A percentile compares a stretch with the other conserved stretches of the same genome.
Conservation (phyloP, 2,797 vertebrate genomes). For the Paramormyrops hopkinsi region DNA sequence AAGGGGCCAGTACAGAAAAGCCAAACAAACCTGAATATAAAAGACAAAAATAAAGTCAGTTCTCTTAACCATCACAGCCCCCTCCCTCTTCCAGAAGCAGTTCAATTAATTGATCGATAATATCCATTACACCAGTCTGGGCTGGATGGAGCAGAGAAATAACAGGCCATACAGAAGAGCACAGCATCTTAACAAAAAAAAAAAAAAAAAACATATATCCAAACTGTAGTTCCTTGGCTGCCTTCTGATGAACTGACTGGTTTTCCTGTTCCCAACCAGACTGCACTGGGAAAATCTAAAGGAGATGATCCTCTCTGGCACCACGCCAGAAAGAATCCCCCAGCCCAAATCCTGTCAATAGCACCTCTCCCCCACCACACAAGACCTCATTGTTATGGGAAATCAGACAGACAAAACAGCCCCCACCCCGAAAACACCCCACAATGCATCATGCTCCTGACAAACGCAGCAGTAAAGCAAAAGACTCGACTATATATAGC, state of each 20-base stretch:
- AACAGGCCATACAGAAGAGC: background rate
- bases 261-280: background rate
- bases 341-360: background rate
- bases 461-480: background rate
- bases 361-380: background rate
- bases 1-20: background rate
- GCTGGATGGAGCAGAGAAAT: background rate
- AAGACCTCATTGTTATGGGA: background rate
- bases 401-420: slow-evolving; percentile 15
- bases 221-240: background rate
- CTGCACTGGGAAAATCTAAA: background rate
- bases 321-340: background rate
- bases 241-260: background rate
- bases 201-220: background rate
- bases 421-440: background rate
- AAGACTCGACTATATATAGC: background rate
- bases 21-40: background rate
- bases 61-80: background rate
- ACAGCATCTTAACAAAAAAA: background rate
- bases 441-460: slow-evolving; percentile 12
- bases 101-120: slow-evolving; percentile 4
- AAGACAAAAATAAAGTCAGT: background rate
- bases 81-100: background rate
- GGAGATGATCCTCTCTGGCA: background rate
- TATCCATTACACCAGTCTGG: background rate